Evolutionary conservation across 2,113 vertebrate species (phyloP), one percentile per base, ranked within the genome.

Genomic region (Raphicerus campestris): DNA sequence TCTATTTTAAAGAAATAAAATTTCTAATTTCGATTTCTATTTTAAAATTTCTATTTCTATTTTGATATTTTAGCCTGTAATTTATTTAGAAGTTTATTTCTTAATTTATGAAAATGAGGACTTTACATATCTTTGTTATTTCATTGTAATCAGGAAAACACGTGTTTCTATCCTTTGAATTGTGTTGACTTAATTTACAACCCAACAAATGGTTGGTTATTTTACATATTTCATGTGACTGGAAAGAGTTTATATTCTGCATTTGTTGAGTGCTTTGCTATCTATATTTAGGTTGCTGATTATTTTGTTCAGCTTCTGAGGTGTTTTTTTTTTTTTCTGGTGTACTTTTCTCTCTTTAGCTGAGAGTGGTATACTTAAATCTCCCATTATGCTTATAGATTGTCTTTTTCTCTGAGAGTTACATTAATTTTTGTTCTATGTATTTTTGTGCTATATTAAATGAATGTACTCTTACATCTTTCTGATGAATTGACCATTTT

Each of bases 381-480:
- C 55, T 94, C 24, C 15, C 56, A 49, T 32, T 3, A 4, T 86
- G 30, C 93, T 53, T 93, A 4, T 60, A 42, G 53, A 77, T 61
- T 30, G 49, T 87, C 49, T 91, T 0, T 83, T 88, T 95, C 60
- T 96, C 47, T 32, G 42, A 77, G 35, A 89, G 45, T 92, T 86
- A 55, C 82, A 15, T 91, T 91, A 78, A 61, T 61, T 97, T 94
- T 97, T 96, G 49, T 9, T 84, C 61, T 47, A 20, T 53, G 16
- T 81, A 91, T 95, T 95, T 96, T 97, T 53, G 73, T 95, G 14
- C 22, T 56, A 3, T 81, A 4, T 55, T 75, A 77, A 91, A 22
- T 83, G 8, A 78, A 35, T 70, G 66, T 7, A 77, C 22, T 86
- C 35, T 61, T 91, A 56, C 10, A 42, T 66, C 22, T 97, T 86